These are phyloP conservation scores for Mythimna loreyi DNA, from an alignment of 2,888 invertebrate species.

Conservation along the genomic window DNA sequence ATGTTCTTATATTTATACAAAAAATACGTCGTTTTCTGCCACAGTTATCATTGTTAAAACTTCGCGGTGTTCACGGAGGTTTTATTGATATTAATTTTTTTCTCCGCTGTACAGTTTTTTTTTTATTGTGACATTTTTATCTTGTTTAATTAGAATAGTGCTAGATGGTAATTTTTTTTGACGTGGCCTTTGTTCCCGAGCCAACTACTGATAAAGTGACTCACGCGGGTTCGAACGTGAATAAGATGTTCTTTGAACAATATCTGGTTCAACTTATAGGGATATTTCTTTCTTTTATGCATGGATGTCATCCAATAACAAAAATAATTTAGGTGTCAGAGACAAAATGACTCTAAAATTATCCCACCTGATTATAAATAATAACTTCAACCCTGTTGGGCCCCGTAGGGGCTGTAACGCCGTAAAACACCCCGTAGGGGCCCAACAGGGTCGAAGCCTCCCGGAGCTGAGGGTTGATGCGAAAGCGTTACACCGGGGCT, in stretches of 20 bases:
- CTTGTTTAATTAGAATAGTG: conserved; percentile 29
- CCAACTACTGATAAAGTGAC: conserved; percentile 12
- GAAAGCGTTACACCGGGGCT: too few relatives aligned
- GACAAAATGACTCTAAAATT: too few relatives aligned
- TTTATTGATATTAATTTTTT: conserved; percentile 35
- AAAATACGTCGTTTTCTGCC: conserved; percentile 52
- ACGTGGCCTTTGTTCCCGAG: conserved; percentile 40
- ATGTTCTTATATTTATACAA: conserved; percentile 71
- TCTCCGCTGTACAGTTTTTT: conserved; percentile 45
- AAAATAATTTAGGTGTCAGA: too few relatives aligned
- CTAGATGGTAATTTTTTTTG: conserved; percentile 20
- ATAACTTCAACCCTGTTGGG: too few relatives aligned
- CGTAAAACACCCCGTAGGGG: too few relatives aligned
- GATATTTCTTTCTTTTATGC: too few relatives aligned
- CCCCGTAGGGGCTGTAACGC: too few relatives aligned
- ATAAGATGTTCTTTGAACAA: background rate
- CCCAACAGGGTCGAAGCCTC: too few relatives aligned
- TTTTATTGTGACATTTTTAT: conserved; percentile 34
- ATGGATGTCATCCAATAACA: too few relatives aligned
- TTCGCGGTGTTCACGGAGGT: conserved; percentile 32
- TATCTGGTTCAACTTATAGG: background rate
- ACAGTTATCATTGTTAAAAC: conserved; percentile 53
- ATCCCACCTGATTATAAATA: too few relatives aligned
- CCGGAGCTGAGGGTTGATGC: too few relatives aligned
- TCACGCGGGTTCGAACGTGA: background rate